phyloP scores from a whole-genome alignment of 2,888 invertebrate genomes.

The Drosophila siamana region DNA sequence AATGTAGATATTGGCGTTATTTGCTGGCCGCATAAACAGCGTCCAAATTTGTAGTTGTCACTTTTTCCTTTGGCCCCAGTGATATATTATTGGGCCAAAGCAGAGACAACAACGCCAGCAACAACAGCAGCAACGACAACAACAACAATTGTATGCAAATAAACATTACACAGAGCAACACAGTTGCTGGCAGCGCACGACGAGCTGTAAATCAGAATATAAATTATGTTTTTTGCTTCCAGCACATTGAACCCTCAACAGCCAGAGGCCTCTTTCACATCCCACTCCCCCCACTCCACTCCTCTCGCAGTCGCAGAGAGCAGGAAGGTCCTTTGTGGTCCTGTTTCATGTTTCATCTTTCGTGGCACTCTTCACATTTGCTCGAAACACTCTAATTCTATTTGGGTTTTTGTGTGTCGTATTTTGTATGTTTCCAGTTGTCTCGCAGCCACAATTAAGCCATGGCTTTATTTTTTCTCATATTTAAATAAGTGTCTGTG shows the following conservation, averaged over 20 bases:
- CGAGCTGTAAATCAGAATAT: conserved; percentile 45
- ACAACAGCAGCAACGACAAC: background rate
- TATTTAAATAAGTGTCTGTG: background rate
- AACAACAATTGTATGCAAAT: conserved; percentile 53
- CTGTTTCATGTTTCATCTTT: background rate
- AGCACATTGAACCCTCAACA: conserved; percentile 17
- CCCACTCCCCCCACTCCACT: background rate
- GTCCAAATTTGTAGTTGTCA: conserved; percentile 69
- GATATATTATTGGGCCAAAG: conserved; percentile 65
- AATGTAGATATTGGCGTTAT: conserved; percentile 17
- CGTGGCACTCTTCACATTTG: background rate
- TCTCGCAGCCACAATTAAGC: background rate
- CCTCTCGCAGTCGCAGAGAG: background rate
- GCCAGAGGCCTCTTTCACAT: background rate
- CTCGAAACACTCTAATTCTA: background rate
- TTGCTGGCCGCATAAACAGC: conserved; percentile 57
- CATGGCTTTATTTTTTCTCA: background rate
- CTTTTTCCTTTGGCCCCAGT: conserved; percentile 50
- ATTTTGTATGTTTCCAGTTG: background rate
- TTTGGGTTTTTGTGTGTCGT: too few relatives aligned
- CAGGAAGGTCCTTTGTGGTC: background rate
- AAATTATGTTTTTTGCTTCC: conserved; percentile 38
- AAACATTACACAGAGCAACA: conserved; percentile 59
- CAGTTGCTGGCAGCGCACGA: background rate
- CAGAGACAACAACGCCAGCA: conserved; percentile 35